Conservation (phyloP, 2,797 vertebrate species). For the Decapterus maruadsi region DNA sequence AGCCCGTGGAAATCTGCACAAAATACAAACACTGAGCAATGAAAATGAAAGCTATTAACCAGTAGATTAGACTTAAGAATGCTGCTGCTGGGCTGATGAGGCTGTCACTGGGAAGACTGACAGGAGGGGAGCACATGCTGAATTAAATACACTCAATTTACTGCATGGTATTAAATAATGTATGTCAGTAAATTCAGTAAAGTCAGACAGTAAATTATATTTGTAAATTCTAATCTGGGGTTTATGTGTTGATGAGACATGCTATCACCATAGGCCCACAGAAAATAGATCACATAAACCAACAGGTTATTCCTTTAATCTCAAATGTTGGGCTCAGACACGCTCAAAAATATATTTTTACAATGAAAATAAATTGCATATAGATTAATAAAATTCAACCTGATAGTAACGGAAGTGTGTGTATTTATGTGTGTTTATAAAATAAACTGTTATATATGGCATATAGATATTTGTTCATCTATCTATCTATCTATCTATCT, state of each 20-base stretch:
- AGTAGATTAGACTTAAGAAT: constrained; percentile 64
- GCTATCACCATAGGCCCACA: neutral
- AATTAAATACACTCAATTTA: constrained; percentile 24
- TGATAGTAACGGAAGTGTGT: neutral
- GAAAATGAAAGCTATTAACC: constrained; percentile 72
- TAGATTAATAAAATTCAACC: neutral
- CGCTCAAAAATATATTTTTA: neutral
- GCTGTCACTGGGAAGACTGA: constrained; percentile 34
- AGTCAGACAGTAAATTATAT: constrained; percentile 3
- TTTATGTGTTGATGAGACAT: constrained; percentile 1
- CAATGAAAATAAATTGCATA: neutral
- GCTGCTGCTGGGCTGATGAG: constrained; percentile 30
- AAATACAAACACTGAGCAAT: constrained; percentile 70
- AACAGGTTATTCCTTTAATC: neutral
- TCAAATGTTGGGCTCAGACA: neutral
- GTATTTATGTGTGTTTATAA: no score
- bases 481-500: neutral
- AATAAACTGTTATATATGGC: neutral
- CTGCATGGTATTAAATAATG: constrained; percentile 24
- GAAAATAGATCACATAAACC: neutral
- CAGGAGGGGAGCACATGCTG: neutral
- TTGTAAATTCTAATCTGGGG: constrained; percentile 16
- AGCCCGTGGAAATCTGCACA: constrained; percentile 76
- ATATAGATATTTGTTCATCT: neutral
- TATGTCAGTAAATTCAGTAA: constrained; percentile 7